Evolutionary conservation across 92 coral and sea anemone genomes (phyloP), one percentile per base, ranked within the genome.

Genomic region (Phenganax stokvisi): DNA sequence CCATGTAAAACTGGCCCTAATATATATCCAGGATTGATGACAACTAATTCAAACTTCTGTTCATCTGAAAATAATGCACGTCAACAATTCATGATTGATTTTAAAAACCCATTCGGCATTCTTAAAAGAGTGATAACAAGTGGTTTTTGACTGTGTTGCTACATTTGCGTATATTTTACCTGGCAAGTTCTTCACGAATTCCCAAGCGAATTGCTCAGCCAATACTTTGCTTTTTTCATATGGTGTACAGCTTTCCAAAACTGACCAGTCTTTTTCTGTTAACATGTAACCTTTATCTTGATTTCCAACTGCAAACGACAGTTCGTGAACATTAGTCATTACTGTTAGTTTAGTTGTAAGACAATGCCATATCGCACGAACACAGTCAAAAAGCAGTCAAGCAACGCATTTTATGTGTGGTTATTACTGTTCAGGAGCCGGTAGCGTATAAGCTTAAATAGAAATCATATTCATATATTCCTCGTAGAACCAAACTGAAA

Each of bases 171-270:
- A 52, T 6, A 75, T 9, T 12, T 37, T 65, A 93, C 97, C 96
- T 83, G 88, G 85, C 10, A 88, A 84, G 59, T 83, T 84, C 27
- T 84, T 71, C 47, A 90, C 90, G 85, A 88, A 84, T 51, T 94
- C 90, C 94, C 94, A 88, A 31, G 94, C 97, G 30, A 89, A 92
- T 86, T 85, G 90, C 86, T 93, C 98, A 59, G 98, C 97, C 55
- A 83, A 77, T 17, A 75, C 68, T 57, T 93, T 89, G 76, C 97
- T 93, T 81, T 91, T 93, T 56, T 83, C 93, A 85, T 93, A 93
- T 37, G 98, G 92, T 44, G 72, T 44, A 52, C 90, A 84, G 44
- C 85, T 77, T 20, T 91, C 87, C 31, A 87, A 88, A 7, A 76
- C 71, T 47, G 98, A 84, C 98, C 98, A 94, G 81, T 92, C 97